A percentile compares a stretch with the other conserved stretches of the same genome.
phyloP scores from a whole-genome alignment of 1,140 invertebrate genomes.

The Asobara japonica region DNA sequence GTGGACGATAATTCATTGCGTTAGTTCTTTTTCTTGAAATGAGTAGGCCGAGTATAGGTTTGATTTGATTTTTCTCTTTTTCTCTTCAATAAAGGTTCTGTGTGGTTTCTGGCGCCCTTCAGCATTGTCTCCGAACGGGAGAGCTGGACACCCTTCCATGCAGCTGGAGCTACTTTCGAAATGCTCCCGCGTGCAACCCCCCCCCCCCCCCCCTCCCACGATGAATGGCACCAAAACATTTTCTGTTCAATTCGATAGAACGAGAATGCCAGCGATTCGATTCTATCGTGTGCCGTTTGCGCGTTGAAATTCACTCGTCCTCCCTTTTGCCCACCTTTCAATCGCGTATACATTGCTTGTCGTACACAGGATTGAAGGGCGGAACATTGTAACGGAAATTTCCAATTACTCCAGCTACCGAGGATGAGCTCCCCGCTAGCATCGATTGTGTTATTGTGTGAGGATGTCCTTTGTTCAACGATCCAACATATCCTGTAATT shows the following conservation, averaged over 20 bases:
- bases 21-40: too few relatives aligned
- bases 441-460: slow-evolving; percentile 19
- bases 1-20: too few relatives aligned
- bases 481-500: not conserved
- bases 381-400: slow-evolving; percentile 32
- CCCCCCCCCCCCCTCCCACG: not conserved
- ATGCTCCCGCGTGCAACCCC: too few relatives aligned
- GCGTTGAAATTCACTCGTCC: not conserved
- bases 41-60: too few relatives aligned
- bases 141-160: too few relatives aligned
- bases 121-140: too few relatives aligned
- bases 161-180: too few relatives aligned
- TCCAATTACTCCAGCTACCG: slow-evolving; percentile 21
- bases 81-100: too few relatives aligned
- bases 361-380: not conserved
- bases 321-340: not conserved
- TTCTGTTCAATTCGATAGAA: slow-evolving; percentile 24
- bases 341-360: slow-evolving; percentile 6
- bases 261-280: slow-evolving; percentile 27
- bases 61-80: too few relatives aligned
- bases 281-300: slow-evolving; percentile 28
- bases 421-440: slow-evolving; percentile 23
- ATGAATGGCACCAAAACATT: slow-evolving; percentile 18
- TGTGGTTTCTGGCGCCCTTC: too few relatives aligned
- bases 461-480: not conserved